These are phyloP conservation scores for Catotricha subobsoleta DNA, from an alignment of 2,888 invertebrate species.

Conservation along the genomic window DNA sequence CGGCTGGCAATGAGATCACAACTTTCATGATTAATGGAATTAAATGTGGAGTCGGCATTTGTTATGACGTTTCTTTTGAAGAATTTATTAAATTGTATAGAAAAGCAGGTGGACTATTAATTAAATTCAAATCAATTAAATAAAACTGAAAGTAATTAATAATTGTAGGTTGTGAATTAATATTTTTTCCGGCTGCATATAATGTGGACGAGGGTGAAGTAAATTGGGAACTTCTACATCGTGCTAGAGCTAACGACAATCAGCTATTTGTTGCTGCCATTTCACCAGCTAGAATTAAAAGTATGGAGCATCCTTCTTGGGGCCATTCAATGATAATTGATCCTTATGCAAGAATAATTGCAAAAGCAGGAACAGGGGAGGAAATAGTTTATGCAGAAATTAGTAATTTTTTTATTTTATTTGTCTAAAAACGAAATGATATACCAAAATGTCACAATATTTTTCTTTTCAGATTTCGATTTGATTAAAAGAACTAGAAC, in stretches of 20 bases:
- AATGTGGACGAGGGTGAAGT: slow-evolving; percentile 32
- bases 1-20: slow-evolving; percentile 3
- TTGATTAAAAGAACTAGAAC: too few species aligned
- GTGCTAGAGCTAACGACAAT: slow-evolving; percentile 48
- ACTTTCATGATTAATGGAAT: slow-evolving; percentile 1
- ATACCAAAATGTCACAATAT: too few species aligned
- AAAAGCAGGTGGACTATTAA: not conserved
- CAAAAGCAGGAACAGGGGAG: slow-evolving; percentile 45
- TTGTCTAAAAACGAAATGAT: too few species aligned
- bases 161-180: slow-evolving; percentile 4
- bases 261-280: slow-evolving; percentile 69
- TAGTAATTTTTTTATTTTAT: too few species aligned
- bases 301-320: slow-evolving; percentile 59
- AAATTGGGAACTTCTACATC: slow-evolving; percentile 31
- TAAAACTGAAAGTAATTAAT: slow-evolving; percentile 17
- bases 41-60: slow-evolving; percentile 5
- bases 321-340: slow-evolving; percentile 61
- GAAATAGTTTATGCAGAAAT: slow-evolving; percentile 43
- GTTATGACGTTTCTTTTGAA: slow-evolving; percentile 1
- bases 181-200: slow-evolving; percentile 1
- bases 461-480: too few species aligned
- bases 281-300: slow-evolving; percentile 54
- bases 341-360: slow-evolving; percentile 57
- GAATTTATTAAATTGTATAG: not conserved
- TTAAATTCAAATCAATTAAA: not conserved